Conservation (phyloP, 1,140 invertebrate genomes). For the Pseudomyrmex cubaensis region DNA sequence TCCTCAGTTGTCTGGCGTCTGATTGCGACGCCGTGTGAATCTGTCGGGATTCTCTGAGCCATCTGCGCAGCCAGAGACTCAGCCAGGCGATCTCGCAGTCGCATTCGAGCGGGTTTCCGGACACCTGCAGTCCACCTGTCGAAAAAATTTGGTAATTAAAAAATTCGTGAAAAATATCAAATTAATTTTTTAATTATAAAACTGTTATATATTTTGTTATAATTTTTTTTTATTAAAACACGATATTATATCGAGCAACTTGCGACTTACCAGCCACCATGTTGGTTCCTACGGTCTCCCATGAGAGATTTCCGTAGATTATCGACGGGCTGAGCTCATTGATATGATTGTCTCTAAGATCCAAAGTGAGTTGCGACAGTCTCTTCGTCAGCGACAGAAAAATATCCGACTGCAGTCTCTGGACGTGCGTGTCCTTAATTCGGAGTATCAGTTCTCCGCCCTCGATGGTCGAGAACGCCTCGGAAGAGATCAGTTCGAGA, state of each 20-base stretch:
- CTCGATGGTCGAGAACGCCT: constrained; percentile 88
- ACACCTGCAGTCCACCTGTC: constrained; percentile 92
- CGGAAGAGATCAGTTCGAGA: constrained; percentile 89
- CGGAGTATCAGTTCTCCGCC: constrained; percentile 90
- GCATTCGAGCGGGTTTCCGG: constrained; percentile 93
- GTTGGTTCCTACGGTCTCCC: constrained; percentile 93
- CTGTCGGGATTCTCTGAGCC: constrained; percentile 92
- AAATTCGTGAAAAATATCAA: neutral
- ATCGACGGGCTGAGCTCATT: constrained; percentile 91
- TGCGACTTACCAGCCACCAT: constrained; percentile 89
- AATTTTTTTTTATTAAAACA: neutral
- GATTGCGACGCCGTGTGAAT: constrained; percentile 88
- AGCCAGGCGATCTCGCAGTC: constrained; percentile 96
- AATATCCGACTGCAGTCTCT: constrained; percentile 91
- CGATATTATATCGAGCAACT: neutral
- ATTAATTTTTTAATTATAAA: neutral
- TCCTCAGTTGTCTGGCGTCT: constrained; percentile 82
- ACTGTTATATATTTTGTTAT: neutral
- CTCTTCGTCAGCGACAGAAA: constrained; percentile 90
- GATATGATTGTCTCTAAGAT: constrained; percentile 93
- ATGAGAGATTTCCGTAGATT: constrained; percentile 93
- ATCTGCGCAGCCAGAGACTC: constrained; percentile 94
- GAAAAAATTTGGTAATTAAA: neutral
- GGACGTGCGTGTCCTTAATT: constrained; percentile 91
- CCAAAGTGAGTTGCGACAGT: constrained; percentile 92